phyloP scores from a whole-genome alignment of 2,888 invertebrate genomes.

The Elmis aenea region DNA sequence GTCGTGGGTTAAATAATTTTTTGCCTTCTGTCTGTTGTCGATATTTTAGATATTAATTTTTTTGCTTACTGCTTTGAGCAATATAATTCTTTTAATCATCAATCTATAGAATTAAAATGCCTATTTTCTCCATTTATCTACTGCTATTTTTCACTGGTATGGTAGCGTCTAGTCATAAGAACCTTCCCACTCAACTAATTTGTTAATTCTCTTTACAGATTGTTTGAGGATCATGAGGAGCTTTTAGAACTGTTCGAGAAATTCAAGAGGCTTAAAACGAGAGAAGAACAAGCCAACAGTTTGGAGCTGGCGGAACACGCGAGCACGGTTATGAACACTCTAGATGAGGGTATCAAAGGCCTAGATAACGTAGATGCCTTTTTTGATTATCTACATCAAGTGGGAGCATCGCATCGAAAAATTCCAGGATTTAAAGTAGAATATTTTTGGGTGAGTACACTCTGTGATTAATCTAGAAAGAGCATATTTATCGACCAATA shows the following conservation, averaged over 20 bases:
- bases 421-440: slow-evolving; percentile 83
- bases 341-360: slow-evolving; percentile 84
- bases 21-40: no score
- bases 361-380: slow-evolving; percentile 82
- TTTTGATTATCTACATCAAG: slow-evolving; percentile 74
- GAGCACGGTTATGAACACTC: slow-evolving; percentile 80
- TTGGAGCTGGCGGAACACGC: slow-evolving; percentile 84
- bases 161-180: no score
- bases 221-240: slow-evolving; percentile 82
- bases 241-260: slow-evolving; percentile 74
- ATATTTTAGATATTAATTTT: no score
- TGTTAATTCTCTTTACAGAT: slow-evolving; percentile 51
- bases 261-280: slow-evolving; percentile 72
- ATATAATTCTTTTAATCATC: no score
- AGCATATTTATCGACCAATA: no score
- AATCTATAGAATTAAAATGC: no score
- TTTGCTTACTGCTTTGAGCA: no score
- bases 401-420: slow-evolving; percentile 76
- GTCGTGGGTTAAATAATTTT: no score
- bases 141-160: no score
- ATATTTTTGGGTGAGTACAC: slow-evolving; percentile 76
- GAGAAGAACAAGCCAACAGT: slow-evolving; percentile 74
- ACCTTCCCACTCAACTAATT: background rate
- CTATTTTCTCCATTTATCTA: no score
- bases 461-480: no score